A percentile compares a stretch with the other conserved stretches of the same genome.
Conservation (phyloP, 2,888 invertebrate species). For the Nephrotoma flavescens region DNA sequence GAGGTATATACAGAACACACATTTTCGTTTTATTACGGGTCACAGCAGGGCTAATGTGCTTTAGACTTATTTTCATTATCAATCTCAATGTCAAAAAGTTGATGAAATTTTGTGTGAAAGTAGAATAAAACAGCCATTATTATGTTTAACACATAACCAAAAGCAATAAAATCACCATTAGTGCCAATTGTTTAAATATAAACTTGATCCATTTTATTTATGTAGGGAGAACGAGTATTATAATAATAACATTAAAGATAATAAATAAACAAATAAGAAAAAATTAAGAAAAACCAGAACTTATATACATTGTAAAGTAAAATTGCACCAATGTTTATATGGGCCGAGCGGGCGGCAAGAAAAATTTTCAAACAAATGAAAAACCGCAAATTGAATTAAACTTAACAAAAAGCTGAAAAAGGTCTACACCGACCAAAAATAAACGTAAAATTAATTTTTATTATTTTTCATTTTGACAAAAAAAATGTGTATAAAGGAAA, state of each 20-base stretch:
- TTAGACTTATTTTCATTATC: background rate
- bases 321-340: background rate
- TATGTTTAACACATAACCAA: background rate
- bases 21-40: background rate
- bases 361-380: background rate
- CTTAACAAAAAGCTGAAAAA: background rate
- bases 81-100: background rate
- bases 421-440: background rate
- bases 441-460: background rate
- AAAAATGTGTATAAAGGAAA: background rate
- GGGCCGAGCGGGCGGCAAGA: background rate
- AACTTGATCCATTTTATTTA: background rate
- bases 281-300: background rate
- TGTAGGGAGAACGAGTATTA: background rate
- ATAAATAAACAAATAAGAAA: background rate
- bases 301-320: background rate
- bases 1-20: background rate
- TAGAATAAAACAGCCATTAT: background rate
- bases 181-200: background rate
- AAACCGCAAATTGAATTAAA: background rate
- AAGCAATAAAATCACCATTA: background rate
- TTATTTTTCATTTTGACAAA: background rate
- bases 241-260: background rate
- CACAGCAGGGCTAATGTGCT: background rate
- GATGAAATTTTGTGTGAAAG: background rate